Conservation (phyloP, 2,888 invertebrate species). For the Didymodactylos carnosus region DNA sequence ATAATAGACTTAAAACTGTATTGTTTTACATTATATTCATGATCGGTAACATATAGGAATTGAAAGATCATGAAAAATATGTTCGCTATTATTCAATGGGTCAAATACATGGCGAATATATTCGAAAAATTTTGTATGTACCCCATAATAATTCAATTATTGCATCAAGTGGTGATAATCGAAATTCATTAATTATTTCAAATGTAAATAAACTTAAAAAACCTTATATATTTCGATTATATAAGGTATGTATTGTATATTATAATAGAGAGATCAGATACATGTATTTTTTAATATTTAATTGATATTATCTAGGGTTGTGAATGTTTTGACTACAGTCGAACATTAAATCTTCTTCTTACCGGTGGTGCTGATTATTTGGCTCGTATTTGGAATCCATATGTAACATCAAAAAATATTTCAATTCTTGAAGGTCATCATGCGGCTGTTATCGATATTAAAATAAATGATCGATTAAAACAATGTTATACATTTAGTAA, state of each 20-base stretch:
- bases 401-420: conserved; percentile 29
- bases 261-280: neutral
- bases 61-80: conserved; percentile 22
- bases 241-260: conserved; percentile 22
- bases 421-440: conserved; percentile 29
- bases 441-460: conserved; percentile 28
- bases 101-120: conserved; percentile 25
- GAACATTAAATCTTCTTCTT: conserved; percentile 27
- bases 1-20: neutral
- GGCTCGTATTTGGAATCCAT: conserved; percentile 33
- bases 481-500: conserved; percentile 32
- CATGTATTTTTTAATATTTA: neutral
- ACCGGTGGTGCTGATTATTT: conserved; percentile 30
- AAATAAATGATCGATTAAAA: conserved; percentile 25
- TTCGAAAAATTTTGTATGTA: conserved; percentile 27
- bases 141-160: conserved; percentile 29
- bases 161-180: conserved; percentile 24
- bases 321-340: conserved; percentile 32
- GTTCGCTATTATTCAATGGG: conserved; percentile 21
- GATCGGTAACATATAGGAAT: conserved; percentile 21
- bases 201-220: conserved; percentile 26
- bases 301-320: conserved; percentile 17
- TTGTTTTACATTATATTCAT: neutral
- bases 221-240: conserved; percentile 28
- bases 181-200: conserved; percentile 26